Evolutionary conservation across 1,140 invertebrate species (phyloP), one percentile per base, ranked within the genome.

Genomic region (Zaprionus taronus): DNA sequence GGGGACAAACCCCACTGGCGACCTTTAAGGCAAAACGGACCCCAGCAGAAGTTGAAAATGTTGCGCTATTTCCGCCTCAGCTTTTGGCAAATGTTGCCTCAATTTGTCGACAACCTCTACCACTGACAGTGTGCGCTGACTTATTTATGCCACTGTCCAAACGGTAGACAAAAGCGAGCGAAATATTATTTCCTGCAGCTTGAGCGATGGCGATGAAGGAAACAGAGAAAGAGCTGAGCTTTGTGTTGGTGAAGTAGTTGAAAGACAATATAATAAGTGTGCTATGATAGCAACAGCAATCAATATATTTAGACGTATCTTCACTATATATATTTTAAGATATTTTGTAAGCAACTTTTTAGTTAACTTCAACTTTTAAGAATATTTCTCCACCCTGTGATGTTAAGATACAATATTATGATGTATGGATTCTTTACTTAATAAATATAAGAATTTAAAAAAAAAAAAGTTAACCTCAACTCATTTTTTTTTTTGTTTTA

Each of bases 21-120:
- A 22, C 17, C 58, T 57, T 62, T 51, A 68, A 55, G 58, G 34
- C 47, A 31, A 41, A 41, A 17, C 47, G 41, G 24, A 41, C 41
- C 41, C 12, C 12, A 44, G 17, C 74, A 41, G 57, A 80, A 79
- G 49, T 83, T 83, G 80, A 81, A 83, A 89, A 69, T 83, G 63
- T 71, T 82, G 71, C 64, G 83, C 73, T 72, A 79, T 85, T 82
- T 79, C 69, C 65, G 67, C 7, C 55, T 68, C 53, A 49, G 34
- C 26, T 38, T 38, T 56, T 24, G 68, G 61, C 49, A 47, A 67
- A 57, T 81, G 67, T 63, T 61, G 79, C 56, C 62, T 24, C 79
- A 76, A 76, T 79, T 85, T 82, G 75, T 81, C 77, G 55, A 65
- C 22, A 69, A 66, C 51, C 53, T 63, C 67, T 61, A 9, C 41